Evolutionary conservation across 2,888 invertebrate genomes (phyloP).

Genomic region (Diploptera punctata): DNA sequence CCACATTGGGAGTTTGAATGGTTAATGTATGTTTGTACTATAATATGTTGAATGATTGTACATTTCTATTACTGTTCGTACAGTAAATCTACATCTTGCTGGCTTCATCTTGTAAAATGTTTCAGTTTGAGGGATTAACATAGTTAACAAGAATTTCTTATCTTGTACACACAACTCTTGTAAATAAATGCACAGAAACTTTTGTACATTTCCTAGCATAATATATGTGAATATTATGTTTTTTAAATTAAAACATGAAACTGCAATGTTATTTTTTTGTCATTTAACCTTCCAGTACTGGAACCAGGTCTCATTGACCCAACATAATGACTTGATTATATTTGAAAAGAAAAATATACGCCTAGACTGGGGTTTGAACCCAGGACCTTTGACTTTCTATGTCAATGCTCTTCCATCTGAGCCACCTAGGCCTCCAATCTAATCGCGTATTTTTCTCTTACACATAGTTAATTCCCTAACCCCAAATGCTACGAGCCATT

Average conservation of each 20-base stretch:
- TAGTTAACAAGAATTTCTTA: constrained; percentile 35
- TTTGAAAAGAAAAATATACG: too few relatives aligned
- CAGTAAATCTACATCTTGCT: constrained; percentile 41
- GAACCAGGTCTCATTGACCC: too few relatives aligned
- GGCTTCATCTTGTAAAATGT: constrained; percentile 32
- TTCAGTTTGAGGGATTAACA: constrained; percentile 20
- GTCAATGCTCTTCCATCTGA: too few relatives aligned
- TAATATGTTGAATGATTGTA: constrained; percentile 41
- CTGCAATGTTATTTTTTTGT: too few relatives aligned
- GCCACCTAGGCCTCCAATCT: too few relatives aligned
- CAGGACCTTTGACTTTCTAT: too few relatives aligned
- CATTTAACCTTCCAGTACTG: too few relatives aligned
- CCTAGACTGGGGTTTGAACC: too few relatives aligned
- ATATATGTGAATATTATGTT: constrained; percentile 28
- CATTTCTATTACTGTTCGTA: constrained; percentile 40
- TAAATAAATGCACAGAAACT: constrained; percentile 39
- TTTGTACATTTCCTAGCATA: constrained; percentile 33
- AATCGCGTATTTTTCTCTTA: too few relatives aligned
- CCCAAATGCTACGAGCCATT: too few relatives aligned
- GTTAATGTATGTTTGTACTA: constrained; percentile 43
- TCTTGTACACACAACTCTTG: constrained; percentile 36
- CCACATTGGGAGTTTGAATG: constrained; percentile 42
- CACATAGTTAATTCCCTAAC: too few relatives aligned
- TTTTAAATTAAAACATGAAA: constrained; percentile 26
- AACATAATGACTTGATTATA: too few relatives aligned